A percentile compares a stretch with the other conserved stretches of the same genome.
phyloP scores from a whole-genome alignment of 2,797 vertebrate genomes.

The Argyrosomus regius region DNA sequence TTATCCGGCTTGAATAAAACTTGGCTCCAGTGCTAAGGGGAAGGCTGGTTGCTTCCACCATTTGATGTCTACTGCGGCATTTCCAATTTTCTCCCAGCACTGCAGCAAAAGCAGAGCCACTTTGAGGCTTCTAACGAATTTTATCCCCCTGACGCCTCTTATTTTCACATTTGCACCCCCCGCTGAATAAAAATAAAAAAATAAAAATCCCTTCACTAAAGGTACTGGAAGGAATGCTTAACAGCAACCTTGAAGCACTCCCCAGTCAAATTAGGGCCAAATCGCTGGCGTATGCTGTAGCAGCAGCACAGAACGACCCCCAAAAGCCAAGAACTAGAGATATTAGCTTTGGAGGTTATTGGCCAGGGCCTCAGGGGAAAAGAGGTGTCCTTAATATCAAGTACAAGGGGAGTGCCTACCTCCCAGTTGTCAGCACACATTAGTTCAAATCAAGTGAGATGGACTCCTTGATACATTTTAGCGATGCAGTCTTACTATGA shows the following conservation, averaged over 20 bases:
- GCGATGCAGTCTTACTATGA: slow-evolving; percentile 36
- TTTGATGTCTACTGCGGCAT: slow-evolving; percentile 32
- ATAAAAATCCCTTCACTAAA: slow-evolving; percentile 37
- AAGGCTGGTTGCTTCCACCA: slow-evolving; percentile 3
- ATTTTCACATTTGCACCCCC: slow-evolving; percentile 52
- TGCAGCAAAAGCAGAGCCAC: slow-evolving; percentile 39
- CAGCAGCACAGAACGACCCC: slow-evolving; percentile 55
- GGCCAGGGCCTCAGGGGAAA: slow-evolving; percentile 41
- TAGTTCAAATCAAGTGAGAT: slow-evolving; percentile 64
- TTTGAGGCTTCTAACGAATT: slow-evolving; percentile 52
- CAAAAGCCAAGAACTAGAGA: slow-evolving; percentile 61
- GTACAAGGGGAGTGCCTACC: slow-evolving; percentile 30
- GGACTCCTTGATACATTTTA: slow-evolving; percentile 51
- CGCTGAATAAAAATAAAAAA: slow-evolving; percentile 30
- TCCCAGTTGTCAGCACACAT: slow-evolving; percentile 59
- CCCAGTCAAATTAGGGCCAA: slow-evolving; percentile 74
- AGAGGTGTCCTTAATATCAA: slow-evolving; percentile 66
- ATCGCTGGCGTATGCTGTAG: slow-evolving; percentile 60
- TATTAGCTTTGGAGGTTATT: slow-evolving; percentile 77
- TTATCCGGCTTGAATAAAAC: slow-evolving; percentile 24
- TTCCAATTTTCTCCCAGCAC: slow-evolving; percentile 53
- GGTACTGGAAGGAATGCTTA: slow-evolving; percentile 60
- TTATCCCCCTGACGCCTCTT: slow-evolving; percentile 47
- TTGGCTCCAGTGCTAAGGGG: neutral
- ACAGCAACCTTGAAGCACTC: slow-evolving; percentile 69